A percentile compares a stretch with the other conserved stretches of the same genome.
Evolutionary conservation across 2,888 invertebrate genomes (phyloP).

Genomic region (Stegana nigrithorax): DNA sequence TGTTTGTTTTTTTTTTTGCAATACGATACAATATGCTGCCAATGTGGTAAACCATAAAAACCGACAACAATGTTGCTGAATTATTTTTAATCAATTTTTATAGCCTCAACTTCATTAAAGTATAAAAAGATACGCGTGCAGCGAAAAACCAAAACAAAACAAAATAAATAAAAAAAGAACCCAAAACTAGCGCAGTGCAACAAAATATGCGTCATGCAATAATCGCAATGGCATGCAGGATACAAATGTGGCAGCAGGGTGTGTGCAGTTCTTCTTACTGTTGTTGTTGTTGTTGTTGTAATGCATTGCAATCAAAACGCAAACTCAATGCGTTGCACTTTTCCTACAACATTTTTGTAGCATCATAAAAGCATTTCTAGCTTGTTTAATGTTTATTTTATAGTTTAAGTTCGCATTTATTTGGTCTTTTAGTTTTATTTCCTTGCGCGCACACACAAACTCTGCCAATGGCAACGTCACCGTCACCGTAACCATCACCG

Average conservation of each 20-base stretch:
- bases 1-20: too few species aligned
- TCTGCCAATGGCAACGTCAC: too few species aligned
- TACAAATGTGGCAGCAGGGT: not conserved
- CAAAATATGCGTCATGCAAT: constrained; percentile 37
- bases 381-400: constrained; percentile 64
- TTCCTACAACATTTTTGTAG: constrained; percentile 44
- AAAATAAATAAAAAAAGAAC: not conserved
- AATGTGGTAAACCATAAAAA: constrained; percentile 45
- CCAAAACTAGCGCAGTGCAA: constrained; percentile 30
- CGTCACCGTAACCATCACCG: too few species aligned
- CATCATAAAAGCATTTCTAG: constrained; percentile 58
- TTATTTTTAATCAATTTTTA: constrained; percentile 61
- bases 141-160: constrained; percentile 17
- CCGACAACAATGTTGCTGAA: constrained; percentile 59
- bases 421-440: constrained; percentile 60
- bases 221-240: not conserved
- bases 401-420: constrained; percentile 64
- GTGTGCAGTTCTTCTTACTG: not conserved
- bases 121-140: constrained; percentile 50
- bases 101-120: constrained; percentile 60
- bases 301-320: not conserved
- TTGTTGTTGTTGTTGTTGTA: not conserved
- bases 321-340: not conserved
- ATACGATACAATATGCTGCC: too few species aligned
- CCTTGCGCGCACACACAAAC: too few species aligned